Evolutionary conservation across 2,113 vertebrate genomes (phyloP).

Genomic region (Notothenia coriiceps): DNA sequence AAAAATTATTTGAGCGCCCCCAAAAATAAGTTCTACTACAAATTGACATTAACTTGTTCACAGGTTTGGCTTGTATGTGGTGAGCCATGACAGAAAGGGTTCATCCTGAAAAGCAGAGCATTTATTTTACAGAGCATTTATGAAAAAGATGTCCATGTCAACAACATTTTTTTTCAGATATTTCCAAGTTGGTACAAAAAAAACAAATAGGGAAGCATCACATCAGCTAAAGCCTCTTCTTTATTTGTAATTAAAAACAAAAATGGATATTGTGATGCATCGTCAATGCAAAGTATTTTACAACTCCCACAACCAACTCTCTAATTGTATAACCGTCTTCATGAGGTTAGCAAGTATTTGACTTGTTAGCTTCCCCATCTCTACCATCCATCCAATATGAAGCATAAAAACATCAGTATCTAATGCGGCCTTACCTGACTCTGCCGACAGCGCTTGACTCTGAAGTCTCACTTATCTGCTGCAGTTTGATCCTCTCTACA

Average conservation of each 20-base stretch:
- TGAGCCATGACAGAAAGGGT: not conserved
- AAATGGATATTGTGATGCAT: not conserved
- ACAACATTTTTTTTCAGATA: too few relatives aligned
- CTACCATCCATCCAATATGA: not conserved
- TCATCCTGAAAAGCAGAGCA: not conserved
- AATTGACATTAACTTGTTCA: not conserved
- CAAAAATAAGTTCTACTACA: not conserved
- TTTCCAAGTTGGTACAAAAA: not conserved
- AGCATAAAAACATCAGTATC: not conserved
- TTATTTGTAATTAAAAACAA: not conserved
- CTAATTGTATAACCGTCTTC: not conserved
- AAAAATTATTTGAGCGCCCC: not conserved
- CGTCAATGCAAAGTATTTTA: not conserved
- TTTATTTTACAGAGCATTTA: too few relatives aligned
- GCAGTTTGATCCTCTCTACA: slow-evolving; percentile 95
- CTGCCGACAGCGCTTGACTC: slow-evolving; percentile 67
- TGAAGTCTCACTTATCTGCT: slow-evolving; percentile 86
- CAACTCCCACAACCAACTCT: not conserved
- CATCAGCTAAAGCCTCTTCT: not conserved
- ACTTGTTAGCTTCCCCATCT: too few relatives aligned
- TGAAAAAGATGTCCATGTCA: too few relatives aligned
- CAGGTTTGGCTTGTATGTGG: not conserved
- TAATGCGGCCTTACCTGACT: slow-evolving; percentile 71
- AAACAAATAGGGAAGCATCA: not conserved
- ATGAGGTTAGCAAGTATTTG: not conserved